Conservation (phyloP, 2,797 vertebrate genomes). For the Podarcis lilfordi region DNA sequence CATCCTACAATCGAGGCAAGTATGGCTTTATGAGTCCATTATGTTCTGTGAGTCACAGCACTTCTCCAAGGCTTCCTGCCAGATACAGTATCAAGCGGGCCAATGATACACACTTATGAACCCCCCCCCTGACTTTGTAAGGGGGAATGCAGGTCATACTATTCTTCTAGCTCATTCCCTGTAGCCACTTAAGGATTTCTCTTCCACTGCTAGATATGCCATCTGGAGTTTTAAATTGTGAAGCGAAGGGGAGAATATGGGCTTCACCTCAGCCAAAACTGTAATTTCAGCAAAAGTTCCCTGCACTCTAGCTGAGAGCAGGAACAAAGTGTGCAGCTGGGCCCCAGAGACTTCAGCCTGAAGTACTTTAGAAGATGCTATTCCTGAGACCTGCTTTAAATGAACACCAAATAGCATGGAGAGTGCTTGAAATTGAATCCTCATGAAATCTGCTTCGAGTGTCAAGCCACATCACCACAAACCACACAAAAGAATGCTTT, state of each 20-base stretch:
- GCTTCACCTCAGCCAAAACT: neutral
- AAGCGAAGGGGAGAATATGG: neutral
- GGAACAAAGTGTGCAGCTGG: neutral
- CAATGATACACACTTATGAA: neutral
- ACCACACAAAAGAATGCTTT: neutral
- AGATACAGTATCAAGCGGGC: neutral
- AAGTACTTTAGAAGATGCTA: neutral
- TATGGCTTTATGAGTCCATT: neutral
- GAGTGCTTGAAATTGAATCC: neutral
- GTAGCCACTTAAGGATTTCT: neutral
- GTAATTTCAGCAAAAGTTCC: neutral
- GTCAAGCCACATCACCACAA: neutral
- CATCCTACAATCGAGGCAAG: neutral
- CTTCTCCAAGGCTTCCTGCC: constrained; percentile 3
- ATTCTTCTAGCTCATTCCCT: neutral
- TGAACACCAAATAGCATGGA: neutral
- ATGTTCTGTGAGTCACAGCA: constrained; percentile 10
- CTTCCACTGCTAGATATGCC: neutral
- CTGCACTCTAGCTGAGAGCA: neutral
- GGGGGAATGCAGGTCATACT: neutral
- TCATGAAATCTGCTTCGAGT: neutral
- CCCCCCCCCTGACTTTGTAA: neutral
- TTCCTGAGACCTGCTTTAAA: neutral
- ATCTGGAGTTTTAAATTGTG: neutral
- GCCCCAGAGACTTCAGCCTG: neutral